Conservation (phyloP, 2,797 vertebrate species). For the Diglossa cyanea region DNA sequence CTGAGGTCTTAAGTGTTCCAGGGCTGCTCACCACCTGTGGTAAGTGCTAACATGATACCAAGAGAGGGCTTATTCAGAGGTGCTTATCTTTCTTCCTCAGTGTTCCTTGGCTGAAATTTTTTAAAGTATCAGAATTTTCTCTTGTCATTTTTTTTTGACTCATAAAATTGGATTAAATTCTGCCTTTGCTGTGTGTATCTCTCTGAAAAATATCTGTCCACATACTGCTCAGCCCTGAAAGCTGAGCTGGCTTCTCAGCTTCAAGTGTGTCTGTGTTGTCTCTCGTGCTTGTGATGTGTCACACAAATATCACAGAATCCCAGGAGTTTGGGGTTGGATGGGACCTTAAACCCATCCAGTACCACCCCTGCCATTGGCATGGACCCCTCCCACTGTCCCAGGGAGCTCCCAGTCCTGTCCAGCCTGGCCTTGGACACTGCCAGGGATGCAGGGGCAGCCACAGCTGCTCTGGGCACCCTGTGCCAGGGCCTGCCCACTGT, state of each 20-base stretch:
- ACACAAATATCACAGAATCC: neutral
- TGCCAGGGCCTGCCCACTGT: fast-evolving
- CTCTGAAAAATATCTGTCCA: neutral
- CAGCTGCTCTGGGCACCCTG: fast-evolving
- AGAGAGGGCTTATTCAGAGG: neutral
- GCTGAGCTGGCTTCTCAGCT: neutral
- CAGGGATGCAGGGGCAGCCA: neutral
- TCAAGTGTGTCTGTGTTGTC: neutral
- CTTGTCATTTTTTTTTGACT: neutral
- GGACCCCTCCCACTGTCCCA: neutral
- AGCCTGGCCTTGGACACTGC: too few species aligned
- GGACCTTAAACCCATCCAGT: fast-evolving
- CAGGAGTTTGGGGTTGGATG: neutral
- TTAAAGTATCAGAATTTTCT: neutral
- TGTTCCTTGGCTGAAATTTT: neutral
- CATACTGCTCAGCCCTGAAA: neutral
- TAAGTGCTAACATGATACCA: neutral
- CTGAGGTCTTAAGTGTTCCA: neutral
- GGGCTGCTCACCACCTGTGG: neutral
- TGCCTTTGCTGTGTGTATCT: neutral
- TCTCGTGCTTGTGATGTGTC: neutral
- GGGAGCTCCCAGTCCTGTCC: neutral
- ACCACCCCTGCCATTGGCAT: neutral
- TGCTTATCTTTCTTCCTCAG: neutral
- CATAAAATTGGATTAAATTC: neutral